Evolutionary conservation across 2,888 invertebrate genomes (phyloP), one percentile per base, ranked within the genome.

Genomic region (Zygaena filipendulae): DNA sequence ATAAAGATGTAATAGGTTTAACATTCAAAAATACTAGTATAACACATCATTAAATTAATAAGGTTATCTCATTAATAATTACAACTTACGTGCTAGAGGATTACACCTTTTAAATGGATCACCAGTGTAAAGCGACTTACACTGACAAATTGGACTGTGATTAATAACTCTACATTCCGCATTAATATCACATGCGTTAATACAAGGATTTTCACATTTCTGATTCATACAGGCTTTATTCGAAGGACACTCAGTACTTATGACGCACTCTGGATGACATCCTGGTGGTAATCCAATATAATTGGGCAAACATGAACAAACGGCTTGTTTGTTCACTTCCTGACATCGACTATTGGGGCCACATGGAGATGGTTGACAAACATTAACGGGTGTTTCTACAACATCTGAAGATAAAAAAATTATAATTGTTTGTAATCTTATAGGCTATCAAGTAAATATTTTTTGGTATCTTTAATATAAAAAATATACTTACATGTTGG

Each of bases 91-190:
- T 50, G 67, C 75, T 45, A 79, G 67, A 9, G 81, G 81, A 38
- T 71, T 62, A 47, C 86, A 86, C 55, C 82, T 72, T 8, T 82
- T 70, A 39, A 85, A 86, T 7, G 86, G 84, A 67, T 90, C 87
- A n/a, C 89, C 90, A 19, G 86, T 87, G 42, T 84, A 84, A 21
- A 70, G 77, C 11, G 60, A 45, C 33, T 82, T 81, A 55, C 92
- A 92, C 39, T 83, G 84, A 57, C 92, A 92, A 45, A 90, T 86
- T 5, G 92, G 90, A 53, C 85, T 89, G 49, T 91, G 92, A 58
- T 90, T 89, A 29, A 87, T 85, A 7, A 90, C 88, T 51, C 85
- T 83, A 50, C 92, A 93, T 26, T 83, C 82, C 0, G 88, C 79
- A 46, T 87, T 85, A 51, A 74, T 71, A 11, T 88, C 90, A 58